These are phyloP conservation scores for Acanthurus tractus DNA, from an alignment of 2,797 vertebrate genomes.

Conservation along the genomic window DNA sequence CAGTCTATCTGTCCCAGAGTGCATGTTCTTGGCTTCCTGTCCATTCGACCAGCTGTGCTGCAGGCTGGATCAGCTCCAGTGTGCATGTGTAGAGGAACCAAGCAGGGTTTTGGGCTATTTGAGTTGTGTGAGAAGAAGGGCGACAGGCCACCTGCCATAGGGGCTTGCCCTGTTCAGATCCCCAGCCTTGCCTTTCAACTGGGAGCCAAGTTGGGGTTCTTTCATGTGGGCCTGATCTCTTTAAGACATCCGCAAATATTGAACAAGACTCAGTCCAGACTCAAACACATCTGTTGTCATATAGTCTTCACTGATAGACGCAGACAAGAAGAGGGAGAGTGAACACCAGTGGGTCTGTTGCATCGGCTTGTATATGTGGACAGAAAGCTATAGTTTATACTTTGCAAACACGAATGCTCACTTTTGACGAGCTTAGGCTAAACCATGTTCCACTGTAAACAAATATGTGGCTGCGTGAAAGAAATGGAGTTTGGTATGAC, in stretches of 20 bases:
- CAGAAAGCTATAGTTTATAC: constrained; percentile 78
- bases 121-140: constrained; percentile 71
- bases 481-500: constrained; percentile 59
- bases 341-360: constrained; percentile 72
- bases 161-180: constrained; percentile 73
- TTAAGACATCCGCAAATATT: constrained; percentile 83
- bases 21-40: constrained; percentile 65
- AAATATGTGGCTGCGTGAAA: constrained; percentile 63
- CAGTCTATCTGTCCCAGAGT: constrained; percentile 54
- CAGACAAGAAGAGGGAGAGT: constrained; percentile 44
- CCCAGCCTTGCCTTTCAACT: constrained; percentile 78
- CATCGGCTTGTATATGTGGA: constrained; percentile 74
- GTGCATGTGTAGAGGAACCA: constrained; percentile 76
- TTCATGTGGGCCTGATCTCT: constrained; percentile 83
- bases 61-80: constrained; percentile 69
- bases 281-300: constrained; percentile 85
- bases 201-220: constrained; percentile 79
- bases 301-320: constrained; percentile 63
- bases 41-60: constrained; percentile 73
- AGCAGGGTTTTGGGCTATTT: constrained; percentile 72
- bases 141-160: constrained; percentile 80
- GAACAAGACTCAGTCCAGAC: constrained; percentile 80
- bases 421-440: constrained; percentile 77
- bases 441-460: constrained; percentile 75
- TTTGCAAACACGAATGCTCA: constrained; percentile 78